These are phyloP conservation scores for Cotesia glomerata DNA, from an alignment of 1,140 invertebrate genomes.

Conservation along the genomic window DNA sequence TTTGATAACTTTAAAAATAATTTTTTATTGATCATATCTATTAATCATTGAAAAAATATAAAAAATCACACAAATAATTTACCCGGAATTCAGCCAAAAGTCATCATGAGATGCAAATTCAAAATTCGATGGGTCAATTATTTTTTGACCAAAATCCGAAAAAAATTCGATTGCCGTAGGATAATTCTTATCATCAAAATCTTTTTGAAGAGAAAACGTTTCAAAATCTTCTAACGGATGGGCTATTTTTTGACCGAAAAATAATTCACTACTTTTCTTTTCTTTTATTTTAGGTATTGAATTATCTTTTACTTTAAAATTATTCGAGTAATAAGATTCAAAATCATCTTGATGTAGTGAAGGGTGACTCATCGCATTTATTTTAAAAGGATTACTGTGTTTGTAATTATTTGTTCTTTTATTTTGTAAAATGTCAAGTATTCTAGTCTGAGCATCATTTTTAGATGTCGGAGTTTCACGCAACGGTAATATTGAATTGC, in stretches of 20 bases:
- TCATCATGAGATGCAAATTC: neutral
- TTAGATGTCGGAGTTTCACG: neutral
- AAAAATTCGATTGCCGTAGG: neutral
- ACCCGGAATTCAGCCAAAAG: slow-evolving; percentile 10
- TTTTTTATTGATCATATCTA: neutral
- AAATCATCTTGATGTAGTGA: neutral
- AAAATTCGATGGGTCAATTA: neutral
- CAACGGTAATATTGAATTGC: neutral
- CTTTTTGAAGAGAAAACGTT: neutral
- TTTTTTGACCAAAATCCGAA: slow-evolving; percentile 12
- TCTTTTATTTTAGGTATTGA: neutral
- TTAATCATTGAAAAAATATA: neutral
- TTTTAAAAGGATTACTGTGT: too few relatives aligned
- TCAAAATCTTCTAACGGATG: neutral
- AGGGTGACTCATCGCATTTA: neutral
- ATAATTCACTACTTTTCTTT: neutral
- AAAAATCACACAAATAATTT: neutral
- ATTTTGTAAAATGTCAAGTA: slow-evolving; percentile 18
- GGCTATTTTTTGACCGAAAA: neutral
- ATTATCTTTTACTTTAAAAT: neutral
- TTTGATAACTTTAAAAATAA: slow-evolving; percentile 25
- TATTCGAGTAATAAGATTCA: neutral
- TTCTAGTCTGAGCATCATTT: slow-evolving; percentile 7
- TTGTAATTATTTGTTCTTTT: neutral
- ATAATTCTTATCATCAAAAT: slow-evolving; percentile 4